phyloP scores from a whole-genome alignment of 2,888 invertebrate genomes.

The Tachina grossa region DNA sequence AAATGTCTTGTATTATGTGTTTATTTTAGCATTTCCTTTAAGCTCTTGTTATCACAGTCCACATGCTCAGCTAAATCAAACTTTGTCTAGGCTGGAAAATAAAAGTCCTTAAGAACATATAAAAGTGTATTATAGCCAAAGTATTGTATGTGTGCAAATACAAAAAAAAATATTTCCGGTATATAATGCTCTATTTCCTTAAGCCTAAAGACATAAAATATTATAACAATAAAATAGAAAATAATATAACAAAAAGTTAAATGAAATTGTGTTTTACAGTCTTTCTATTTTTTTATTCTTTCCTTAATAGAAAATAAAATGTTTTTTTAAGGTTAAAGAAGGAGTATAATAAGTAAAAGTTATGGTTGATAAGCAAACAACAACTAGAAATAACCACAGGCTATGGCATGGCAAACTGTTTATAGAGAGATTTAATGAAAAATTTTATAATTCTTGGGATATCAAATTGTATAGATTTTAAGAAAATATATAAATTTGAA shows the following conservation, averaged over 20 bases:
- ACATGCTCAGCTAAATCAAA: neutral
- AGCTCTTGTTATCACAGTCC: conserved; percentile 12
- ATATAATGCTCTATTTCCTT: conserved; percentile 70
- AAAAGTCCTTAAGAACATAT: conserved; percentile 20
- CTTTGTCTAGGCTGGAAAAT: neutral
- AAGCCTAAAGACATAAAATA: conserved; percentile 64
- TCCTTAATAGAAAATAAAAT: conserved; percentile 48
- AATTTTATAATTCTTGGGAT: neutral
- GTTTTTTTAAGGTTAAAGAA: conserved; percentile 12
- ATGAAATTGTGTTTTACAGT: conserved; percentile 57
- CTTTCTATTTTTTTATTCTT: conserved; percentile 13
- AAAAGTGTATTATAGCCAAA: conserved; percentile 40
- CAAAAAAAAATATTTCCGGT: conserved; percentile 68
- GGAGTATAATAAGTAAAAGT: conserved; percentile 16
- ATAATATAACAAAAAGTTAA: conserved; percentile 57
- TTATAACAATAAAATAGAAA: conserved; percentile 64
- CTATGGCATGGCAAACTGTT: neutral
- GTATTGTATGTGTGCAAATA: conserved; percentile 56
- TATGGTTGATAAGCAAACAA: conserved; percentile 27
- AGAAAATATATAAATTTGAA: neutral
- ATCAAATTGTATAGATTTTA: neutral
- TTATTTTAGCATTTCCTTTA: conserved; percentile 58
- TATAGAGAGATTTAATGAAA: conserved; percentile 2
- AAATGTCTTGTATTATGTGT: conserved; percentile 56
- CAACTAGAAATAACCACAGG: conserved; percentile 6